Percentiles rank a stretch among this genome's conserved stretches.
phyloP scores from a whole-genome alignment of 2,113 vertebrate genomes.

The Catharus minimus region DNA sequence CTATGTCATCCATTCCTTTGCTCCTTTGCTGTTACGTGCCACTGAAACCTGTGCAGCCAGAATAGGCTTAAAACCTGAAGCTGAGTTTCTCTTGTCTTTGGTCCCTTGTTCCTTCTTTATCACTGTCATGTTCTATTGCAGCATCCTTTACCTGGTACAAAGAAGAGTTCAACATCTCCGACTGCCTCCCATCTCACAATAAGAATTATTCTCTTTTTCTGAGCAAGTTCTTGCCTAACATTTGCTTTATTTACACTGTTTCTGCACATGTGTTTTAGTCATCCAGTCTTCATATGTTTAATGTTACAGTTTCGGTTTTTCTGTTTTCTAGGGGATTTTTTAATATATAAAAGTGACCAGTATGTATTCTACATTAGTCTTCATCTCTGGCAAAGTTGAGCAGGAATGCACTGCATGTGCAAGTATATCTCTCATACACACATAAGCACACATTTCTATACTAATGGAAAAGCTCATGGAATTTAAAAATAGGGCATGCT shows the following conservation, averaged over 20 bases:
- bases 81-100: not conserved
- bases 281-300: not conserved
- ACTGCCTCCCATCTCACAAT: constrained; percentile 84
- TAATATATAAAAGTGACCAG: not conserved
- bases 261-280: not conserved
- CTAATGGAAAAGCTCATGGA: not conserved
- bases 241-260: not conserved
- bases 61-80: not conserved
- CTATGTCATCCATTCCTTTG: not conserved
- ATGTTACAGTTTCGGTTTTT: not conserved
- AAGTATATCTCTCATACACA: not conserved
- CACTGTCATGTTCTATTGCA: constrained; percentile 60
- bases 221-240: not conserved
- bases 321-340: not conserved
- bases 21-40: not conserved
- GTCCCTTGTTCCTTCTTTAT: constrained; percentile 11
- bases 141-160: constrained; percentile 69
- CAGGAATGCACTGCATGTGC: not conserved
- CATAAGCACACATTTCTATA: not conserved
- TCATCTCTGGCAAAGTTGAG: not conserved
- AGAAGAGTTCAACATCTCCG: constrained; percentile 80
- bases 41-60: not conserved
- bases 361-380: not conserved
- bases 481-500: not conserved
- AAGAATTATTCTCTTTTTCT: not conserved